These are phyloP conservation scores for Dicycla oo DNA, from an alignment of 2,888 invertebrate species.

Conservation along the genomic window DNA sequence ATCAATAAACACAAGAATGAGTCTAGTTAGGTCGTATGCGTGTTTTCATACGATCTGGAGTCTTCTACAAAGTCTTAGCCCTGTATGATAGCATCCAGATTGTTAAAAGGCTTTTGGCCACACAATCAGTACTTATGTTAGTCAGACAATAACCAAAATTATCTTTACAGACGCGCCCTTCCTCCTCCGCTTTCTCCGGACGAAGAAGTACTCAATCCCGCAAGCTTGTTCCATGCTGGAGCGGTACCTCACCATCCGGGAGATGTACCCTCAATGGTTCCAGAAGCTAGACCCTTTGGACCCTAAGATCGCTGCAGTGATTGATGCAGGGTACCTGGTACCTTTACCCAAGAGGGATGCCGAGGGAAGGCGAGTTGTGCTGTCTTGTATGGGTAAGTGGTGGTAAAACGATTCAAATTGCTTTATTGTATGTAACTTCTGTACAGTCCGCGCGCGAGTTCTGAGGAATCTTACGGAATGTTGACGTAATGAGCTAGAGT, in stretches of 20 bases:
- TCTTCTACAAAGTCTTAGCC: background rate
- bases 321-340: constrained; percentile 94
- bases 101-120: background rate
- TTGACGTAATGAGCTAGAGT: too few species aligned
- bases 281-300: constrained; percentile 94
- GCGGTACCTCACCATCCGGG: constrained; percentile 95
- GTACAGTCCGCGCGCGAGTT: too few species aligned
- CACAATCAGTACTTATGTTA: background rate
- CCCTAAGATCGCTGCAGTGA: constrained; percentile 94
- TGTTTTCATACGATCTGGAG: background rate
- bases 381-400: constrained; percentile 93
- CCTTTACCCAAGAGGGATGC: constrained; percentile 94
- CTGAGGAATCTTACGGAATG: too few species aligned
- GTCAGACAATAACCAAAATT: background rate
- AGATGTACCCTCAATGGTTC: constrained; percentile 97
- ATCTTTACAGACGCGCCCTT: constrained; percentile 92
- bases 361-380: constrained; percentile 94
- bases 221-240: constrained; percentile 97
- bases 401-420: background rate
- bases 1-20: background rate
- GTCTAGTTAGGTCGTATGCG: background rate
- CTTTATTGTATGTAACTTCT: background rate
- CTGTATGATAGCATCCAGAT: background rate
- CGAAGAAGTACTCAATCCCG: constrained; percentile 96
- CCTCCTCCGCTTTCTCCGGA: constrained; percentile 95